These are phyloP conservation scores for Micrastur ruficollis DNA, from an alignment of 2,797 vertebrate species.

Conservation along the genomic window DNA sequence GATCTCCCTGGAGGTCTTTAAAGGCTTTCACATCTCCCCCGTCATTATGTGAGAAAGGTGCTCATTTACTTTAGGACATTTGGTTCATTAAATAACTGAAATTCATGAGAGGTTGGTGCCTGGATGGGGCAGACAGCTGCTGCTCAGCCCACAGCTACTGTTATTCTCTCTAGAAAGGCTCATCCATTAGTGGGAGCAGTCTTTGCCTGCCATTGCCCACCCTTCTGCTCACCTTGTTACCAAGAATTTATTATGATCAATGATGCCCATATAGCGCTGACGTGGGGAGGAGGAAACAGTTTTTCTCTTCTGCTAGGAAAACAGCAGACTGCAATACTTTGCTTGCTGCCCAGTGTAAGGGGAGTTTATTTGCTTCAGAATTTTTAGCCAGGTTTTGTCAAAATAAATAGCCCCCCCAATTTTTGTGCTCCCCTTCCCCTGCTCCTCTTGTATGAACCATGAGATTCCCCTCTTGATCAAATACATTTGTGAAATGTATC, in stretches of 20 bases:
- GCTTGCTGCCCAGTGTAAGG: not conserved
- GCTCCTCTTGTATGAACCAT: not conserved
- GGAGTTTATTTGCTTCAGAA: not conserved
- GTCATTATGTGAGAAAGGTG: not conserved
- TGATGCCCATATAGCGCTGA: not conserved
- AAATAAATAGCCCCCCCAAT: not conserved
- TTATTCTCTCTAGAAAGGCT: not conserved
- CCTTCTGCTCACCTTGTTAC: not conserved
- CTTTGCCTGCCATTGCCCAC: not conserved
- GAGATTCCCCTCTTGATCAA: not conserved
- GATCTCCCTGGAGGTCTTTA: not conserved
- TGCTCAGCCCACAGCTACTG: not conserved
- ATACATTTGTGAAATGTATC: not conserved
- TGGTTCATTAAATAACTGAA: not conserved
- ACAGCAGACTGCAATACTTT: not conserved
- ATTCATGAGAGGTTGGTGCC: not conserved
- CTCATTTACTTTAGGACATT: not conserved
- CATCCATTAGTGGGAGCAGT: not conserved
- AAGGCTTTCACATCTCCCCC: not conserved
- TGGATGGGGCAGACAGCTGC: not conserved
- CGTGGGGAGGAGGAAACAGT: not conserved
- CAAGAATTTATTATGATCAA: not conserved
- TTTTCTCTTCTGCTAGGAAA: not conserved
- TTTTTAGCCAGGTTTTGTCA: not conserved
- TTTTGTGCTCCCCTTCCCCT: not conserved